A percentile compares a stretch with the other conserved stretches of the same genome.
phyloP scores from a whole-genome alignment of 2,888 invertebrate genomes.

The Acanthosepion pharaonis region DNA sequence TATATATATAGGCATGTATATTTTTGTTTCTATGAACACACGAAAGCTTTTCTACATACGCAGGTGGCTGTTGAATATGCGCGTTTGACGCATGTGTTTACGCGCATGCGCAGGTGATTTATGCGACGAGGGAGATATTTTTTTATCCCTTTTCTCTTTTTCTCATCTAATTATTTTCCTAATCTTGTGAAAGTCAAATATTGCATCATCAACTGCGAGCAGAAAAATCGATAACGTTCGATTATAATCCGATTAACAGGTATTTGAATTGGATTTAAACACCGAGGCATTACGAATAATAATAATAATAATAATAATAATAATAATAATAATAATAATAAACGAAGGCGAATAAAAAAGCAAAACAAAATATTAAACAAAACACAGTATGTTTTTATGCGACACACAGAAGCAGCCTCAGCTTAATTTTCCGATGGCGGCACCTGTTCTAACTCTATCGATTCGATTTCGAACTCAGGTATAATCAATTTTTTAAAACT shows the following conservation, averaged over 20 bases:
- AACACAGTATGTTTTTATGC: neutral
- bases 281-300: neutral
- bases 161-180: neutral
- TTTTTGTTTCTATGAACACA: neutral
- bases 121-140: neutral
- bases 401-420: neutral
- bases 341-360: neutral
- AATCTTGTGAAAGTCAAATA: constrained; percentile 20
- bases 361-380: neutral
- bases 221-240: constrained; percentile 9
- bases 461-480: neutral
- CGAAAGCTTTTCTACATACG: neutral
- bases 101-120: neutral
- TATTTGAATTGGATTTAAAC: neutral
- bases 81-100: neutral
- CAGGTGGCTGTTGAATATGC: neutral
- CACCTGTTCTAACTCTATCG: neutral
- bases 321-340: neutral
- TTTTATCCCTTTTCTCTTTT: neutral
- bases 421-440: neutral
- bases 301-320: neutral
- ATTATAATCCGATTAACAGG: neutral
- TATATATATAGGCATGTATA: too few relatives aligned
- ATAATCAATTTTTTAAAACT: neutral
- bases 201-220: neutral